A percentile compares a stretch with the other conserved stretches of the same genome.
phyloP scores from a whole-genome alignment of 2,797 vertebrate species.

The Xyrichtys novacula region DNA sequence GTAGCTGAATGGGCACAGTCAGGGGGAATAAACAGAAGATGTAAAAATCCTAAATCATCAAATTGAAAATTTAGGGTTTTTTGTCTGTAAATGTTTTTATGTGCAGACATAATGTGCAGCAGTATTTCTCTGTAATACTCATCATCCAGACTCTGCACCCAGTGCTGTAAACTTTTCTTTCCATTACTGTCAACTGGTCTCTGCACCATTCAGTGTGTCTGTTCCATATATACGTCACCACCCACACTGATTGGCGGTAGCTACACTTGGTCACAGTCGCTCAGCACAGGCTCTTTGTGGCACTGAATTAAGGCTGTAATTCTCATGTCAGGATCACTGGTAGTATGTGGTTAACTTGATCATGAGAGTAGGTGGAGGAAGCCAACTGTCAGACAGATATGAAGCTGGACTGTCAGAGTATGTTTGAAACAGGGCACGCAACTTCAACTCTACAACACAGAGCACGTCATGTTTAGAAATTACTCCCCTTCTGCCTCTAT shows the following conservation, averaged over 20 bases:
- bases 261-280: neutral
- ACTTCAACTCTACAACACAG: neutral
- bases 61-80: too few species aligned
- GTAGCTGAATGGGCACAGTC: slow-evolving; percentile 6
- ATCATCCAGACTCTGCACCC: neutral
- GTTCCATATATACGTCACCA: neutral
- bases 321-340: slow-evolving; percentile 1
- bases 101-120: too few species aligned
- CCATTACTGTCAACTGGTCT: neutral
- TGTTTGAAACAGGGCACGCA: neutral
- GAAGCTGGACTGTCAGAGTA: neutral
- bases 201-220: neutral
- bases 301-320: neutral
- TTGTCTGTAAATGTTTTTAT: too few species aligned
- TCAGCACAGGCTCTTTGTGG: neutral
- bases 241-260: neutral
- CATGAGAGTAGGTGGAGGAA: slow-evolving; percentile 6
- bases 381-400: slow-evolving; percentile 3
- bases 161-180: neutral
- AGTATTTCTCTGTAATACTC: neutral
- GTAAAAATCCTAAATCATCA: neutral
- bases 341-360: slow-evolving; percentile 8
- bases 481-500: too few species aligned
- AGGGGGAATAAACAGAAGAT: neutral
- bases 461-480: neutral